A percentile compares a stretch with the other conserved stretches of the same genome.
phyloP scores from a whole-genome alignment of 2,888 invertebrate species.

The Zelleria hepariella region DNA sequence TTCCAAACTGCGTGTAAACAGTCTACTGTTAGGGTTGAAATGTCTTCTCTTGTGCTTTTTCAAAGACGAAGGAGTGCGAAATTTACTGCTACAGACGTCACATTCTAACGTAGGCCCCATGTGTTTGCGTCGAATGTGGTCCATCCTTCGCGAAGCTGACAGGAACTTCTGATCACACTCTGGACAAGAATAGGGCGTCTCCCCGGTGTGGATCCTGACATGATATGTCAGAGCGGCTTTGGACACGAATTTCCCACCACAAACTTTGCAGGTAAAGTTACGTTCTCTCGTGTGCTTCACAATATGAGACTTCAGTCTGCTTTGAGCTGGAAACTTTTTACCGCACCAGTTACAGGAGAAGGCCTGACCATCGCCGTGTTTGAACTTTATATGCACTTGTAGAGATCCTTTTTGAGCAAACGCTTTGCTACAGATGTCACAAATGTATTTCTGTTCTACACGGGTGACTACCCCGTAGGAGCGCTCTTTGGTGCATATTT shows the following conservation, averaged over 20 bases:
- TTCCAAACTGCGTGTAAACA: conserved; percentile 6
- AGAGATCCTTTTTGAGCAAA: conserved; percentile 25
- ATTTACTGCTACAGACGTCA: conserved; percentile 26
- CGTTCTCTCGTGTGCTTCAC: conserved; percentile 33
- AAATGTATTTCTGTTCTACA: conserved; percentile 19
- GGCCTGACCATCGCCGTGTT: conserved; percentile 24
- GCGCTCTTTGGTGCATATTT: conserved; percentile 18
- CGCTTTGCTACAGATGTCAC: conserved; percentile 27
- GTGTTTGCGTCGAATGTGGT: conserved; percentile 27
- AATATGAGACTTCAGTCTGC: conserved; percentile 25
- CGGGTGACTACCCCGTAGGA: conserved; percentile 12
- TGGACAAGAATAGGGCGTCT: conserved; percentile 29
- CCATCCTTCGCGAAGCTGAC: conserved; percentile 26
- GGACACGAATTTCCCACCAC: conserved; percentile 27
- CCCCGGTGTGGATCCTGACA: conserved; percentile 32
- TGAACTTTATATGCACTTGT: conserved; percentile 25
- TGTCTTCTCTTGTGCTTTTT: conserved; percentile 25
- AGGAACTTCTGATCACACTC: conserved; percentile 26
- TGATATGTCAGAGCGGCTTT: conserved; percentile 29
- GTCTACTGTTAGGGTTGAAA: conserved; percentile 22
- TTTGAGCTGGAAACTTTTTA: conserved; percentile 26
- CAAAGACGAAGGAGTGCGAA: conserved; percentile 19
- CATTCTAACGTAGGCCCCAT: conserved; percentile 20
- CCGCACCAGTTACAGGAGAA: conserved; percentile 28
- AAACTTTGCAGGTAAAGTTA: conserved; percentile 26